Base-by-base conservation (phyloP, 2,888 invertebrate genomes). In the Philaethria dido region DNA sequence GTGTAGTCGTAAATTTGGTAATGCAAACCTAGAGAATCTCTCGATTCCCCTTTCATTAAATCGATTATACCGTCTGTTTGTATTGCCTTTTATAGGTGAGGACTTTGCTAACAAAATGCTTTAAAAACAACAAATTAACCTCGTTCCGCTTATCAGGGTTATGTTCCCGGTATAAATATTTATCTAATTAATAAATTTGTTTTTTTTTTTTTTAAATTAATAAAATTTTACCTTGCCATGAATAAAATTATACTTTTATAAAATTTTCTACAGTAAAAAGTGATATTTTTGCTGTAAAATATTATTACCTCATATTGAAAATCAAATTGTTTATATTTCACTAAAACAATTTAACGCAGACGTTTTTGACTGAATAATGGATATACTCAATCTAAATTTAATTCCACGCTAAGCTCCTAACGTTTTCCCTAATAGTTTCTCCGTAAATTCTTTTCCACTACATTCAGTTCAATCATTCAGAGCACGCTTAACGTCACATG, bases 41-140 rank as follows among this genome's bases (percentile, higher is more conserved):
- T 85, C 88, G 84, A 87, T 86, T 85, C 84, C 85, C 82, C 84
- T 88, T 88, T 88, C 87, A 88, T 88, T 89, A 87, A 86, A 88
- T 88, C 86, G 86, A 89, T 89, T 87, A 88, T 81, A 77, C 80
- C 78, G 76, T 79, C 80, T 85, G 85, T 88, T 87, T 88, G 82
- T 81, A 75, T 79, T 79, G 75, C 80, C 81, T 84, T 88, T 88
- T 85, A 85, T 84, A 78, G 84, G 83, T 82, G 80, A 84, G 78
- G 78, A 81, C 82, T 84, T 87, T 84, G 84, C 86, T 86, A 82
- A 80, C 78, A 77, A 83, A 87, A 87, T 86, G 83, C 82, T 84
- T 80, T 84, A 84, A 86, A 85, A 86, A 85, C 83, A 86, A 86
- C 82, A 82, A 80, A 79, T 80, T 70, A 69, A 66, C 64, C 67